A percentile compares a stretch with the other conserved stretches of the same genome.
Conservation (phyloP, 1,140 invertebrate genomes). For the Patella vulgata region DNA sequence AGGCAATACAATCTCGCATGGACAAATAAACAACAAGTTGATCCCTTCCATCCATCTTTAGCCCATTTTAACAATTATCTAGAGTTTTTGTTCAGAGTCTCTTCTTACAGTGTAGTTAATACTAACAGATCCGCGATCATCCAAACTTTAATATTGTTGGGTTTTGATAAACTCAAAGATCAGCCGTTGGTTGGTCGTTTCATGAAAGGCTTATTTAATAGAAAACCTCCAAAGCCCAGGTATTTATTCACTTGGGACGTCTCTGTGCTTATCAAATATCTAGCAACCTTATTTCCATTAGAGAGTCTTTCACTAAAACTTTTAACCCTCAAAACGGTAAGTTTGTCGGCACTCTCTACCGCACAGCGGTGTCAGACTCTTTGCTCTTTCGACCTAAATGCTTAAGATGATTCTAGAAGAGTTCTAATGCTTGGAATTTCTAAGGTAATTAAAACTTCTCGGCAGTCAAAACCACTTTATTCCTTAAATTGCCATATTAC, state of each 20-base stretch:
- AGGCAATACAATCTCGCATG: constrained; percentile 24
- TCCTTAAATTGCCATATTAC: too few relatives aligned
- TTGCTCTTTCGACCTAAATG: too few relatives aligned
- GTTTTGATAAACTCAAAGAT: background rate
- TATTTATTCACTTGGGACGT: constrained; percentile 29
- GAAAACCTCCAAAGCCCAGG: constrained; percentile 9
- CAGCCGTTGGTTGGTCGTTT: constrained; percentile 19
- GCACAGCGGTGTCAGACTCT: too few relatives aligned
- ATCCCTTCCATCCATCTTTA: constrained; percentile 14
- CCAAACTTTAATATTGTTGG: constrained; percentile 4
- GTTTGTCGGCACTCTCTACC: too few relatives aligned
- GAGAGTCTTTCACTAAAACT: too few relatives aligned
- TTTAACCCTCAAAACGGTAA: too few relatives aligned
- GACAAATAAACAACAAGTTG: constrained; percentile 15
- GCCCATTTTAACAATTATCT: constrained; percentile 17
- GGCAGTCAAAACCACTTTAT: too few relatives aligned
- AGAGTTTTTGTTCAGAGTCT: background rate
- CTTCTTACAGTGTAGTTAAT: constrained; percentile 22
- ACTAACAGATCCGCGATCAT: constrained; percentile 22
- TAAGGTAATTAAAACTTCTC: too few relatives aligned
- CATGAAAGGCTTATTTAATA: constrained; percentile 25
- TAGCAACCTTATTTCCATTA: too few relatives aligned
- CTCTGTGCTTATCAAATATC: constrained; percentile 9
- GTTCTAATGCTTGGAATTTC: too few relatives aligned
- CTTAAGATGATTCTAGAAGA: too few relatives aligned